These are phyloP conservation scores for Autographa pulchrina DNA, from an alignment of 2,888 invertebrate genomes.

Conservation along the genomic window DNA sequence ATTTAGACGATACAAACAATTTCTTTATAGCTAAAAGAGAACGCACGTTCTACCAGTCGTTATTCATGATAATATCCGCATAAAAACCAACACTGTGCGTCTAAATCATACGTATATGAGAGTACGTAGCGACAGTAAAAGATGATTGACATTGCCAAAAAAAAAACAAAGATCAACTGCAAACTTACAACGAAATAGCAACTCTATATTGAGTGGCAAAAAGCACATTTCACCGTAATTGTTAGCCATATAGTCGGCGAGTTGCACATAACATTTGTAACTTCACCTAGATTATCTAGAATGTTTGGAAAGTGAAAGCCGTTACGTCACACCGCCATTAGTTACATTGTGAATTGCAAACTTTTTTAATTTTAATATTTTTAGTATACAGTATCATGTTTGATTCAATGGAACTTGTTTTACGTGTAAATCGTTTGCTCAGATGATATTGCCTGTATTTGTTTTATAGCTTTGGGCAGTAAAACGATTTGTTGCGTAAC, in stretches of 20 bases:
- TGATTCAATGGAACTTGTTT: constrained; percentile 32
- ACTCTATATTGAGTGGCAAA: constrained; percentile 28
- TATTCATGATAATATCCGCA: constrained; percentile 32
- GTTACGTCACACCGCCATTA: constrained; percentile 54
- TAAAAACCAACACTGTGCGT: constrained; percentile 35
- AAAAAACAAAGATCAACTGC: constrained; percentile 16
- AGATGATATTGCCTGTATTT: constrained; percentile 11
- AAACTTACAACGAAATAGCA: constrained; percentile 31
- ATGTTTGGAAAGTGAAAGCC: constrained; percentile 68
- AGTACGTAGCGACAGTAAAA: constrained; percentile 34
- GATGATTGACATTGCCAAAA: constrained; percentile 44
- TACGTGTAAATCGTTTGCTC: constrained; percentile 11
- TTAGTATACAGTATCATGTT: constrained; percentile 31
- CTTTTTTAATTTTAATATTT: constrained; percentile 25
- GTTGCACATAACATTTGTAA: constrained; percentile 50
- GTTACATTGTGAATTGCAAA: constrained; percentile 39
- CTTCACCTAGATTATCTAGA: constrained; percentile 62
- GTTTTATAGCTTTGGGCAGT: constrained; percentile 10
- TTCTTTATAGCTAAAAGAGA: constrained; percentile 11
- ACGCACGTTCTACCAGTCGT: constrained; percentile 8
- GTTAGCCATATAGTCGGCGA: constrained; percentile 25
- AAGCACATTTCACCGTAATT: constrained; percentile 21
- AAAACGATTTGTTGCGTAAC: constrained; percentile 27
- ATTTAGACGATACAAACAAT: not conserved
- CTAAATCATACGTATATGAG: constrained; percentile 39